Conservation (phyloP, 2,797 vertebrate species). For the Manis javanica region DNA sequence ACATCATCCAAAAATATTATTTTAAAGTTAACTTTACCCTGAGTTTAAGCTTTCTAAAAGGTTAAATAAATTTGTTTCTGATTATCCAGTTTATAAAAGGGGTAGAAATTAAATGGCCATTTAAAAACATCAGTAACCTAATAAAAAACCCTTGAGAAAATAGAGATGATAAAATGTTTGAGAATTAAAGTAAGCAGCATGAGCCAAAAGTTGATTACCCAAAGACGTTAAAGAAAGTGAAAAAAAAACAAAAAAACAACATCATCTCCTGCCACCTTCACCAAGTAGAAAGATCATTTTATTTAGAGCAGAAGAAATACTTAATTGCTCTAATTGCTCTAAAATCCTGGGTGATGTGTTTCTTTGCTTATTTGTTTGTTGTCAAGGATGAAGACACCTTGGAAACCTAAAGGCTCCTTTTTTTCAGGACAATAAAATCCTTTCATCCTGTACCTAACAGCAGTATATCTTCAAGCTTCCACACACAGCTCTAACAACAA, state of each 20-base stretch:
- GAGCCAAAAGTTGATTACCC: constrained; percentile 74
- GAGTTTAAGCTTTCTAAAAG: neutral
- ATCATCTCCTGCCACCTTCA: neutral
- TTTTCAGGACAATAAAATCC: constrained; percentile 55
- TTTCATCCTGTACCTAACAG: constrained; percentile 63
- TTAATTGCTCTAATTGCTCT: constrained; percentile 75
- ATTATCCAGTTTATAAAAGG: neutral
- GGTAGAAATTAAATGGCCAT: neutral
- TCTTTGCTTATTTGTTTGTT: constrained; percentile 15
- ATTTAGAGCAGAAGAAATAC: constrained; percentile 63
- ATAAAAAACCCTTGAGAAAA: constrained; percentile 38
- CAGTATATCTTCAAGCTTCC: constrained; percentile 72
- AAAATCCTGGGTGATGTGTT: constrained; percentile 55
- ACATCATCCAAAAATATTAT: constrained; percentile 20
- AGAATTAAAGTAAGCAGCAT: constrained; percentile 65
- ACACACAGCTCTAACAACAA: constrained; percentile 73
- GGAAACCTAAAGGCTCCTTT: constrained; percentile 63
- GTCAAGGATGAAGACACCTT: constrained; percentile 66
- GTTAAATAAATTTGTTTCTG: constrained; percentile 28
- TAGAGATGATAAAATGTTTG: constrained; percentile 65
- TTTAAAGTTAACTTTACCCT: constrained; percentile 20
- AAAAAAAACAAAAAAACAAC: neutral
- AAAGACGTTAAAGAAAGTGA: constrained; percentile 72
- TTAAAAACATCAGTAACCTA: constrained; percentile 46
- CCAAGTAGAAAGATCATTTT: constrained; percentile 69